These are phyloP conservation scores for Chloebia gouldiae DNA, from an alignment of 2,113 vertebrate species.

Conservation along the genomic window DNA sequence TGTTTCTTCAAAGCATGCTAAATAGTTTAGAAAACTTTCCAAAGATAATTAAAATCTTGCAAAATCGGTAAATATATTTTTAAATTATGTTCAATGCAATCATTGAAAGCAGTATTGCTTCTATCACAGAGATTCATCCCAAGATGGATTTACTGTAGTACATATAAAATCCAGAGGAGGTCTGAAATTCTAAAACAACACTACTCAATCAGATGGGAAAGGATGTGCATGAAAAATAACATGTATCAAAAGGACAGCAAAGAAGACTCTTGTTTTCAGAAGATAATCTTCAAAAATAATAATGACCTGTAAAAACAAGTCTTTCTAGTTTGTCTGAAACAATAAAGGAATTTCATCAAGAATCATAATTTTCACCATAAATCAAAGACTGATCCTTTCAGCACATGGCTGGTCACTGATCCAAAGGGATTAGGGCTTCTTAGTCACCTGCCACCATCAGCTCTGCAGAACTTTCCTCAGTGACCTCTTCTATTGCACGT, in stretches of 20 bases:
- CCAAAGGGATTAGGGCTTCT: background rate
- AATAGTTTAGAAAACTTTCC: background rate
- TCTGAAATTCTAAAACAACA: background rate
- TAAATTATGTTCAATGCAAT: background rate
- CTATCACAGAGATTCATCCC: background rate
- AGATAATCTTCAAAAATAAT: background rate
- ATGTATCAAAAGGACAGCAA: background rate
- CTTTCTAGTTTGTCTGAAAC: background rate
- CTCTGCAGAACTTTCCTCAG: background rate
- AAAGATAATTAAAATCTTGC: background rate
- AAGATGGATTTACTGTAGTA: background rate
- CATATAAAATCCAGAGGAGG: background rate
- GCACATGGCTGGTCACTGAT: background rate
- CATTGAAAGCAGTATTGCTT: background rate
- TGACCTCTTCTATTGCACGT: background rate
- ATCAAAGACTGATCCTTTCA: background rate
- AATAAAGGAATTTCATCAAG: background rate
- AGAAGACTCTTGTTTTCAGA: background rate
- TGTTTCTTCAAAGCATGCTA: background rate
- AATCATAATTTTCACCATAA: background rate
- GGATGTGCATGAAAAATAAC: background rate
- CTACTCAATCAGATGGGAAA: background rate
- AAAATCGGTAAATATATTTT: background rate
- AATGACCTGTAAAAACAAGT: background rate
- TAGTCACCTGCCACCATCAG: background rate